A percentile compares a stretch with the other conserved stretches of the same genome.
phyloP scores from a whole-genome alignment of 2,888 invertebrate species.

The Ischnus inquisitorius region DNA sequence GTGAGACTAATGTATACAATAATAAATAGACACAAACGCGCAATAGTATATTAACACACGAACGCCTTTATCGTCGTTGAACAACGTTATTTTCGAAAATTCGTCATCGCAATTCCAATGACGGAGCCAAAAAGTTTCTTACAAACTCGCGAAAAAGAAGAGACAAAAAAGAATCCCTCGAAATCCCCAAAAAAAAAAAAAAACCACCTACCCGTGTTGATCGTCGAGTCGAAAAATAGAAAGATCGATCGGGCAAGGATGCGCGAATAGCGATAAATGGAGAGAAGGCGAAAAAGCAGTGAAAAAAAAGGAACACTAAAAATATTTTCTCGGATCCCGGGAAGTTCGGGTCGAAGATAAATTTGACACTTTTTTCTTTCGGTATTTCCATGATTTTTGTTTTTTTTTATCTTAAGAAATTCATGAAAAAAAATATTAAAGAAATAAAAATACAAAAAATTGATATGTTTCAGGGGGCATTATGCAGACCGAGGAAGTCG shows the following conservation, averaged over 20 bases:
- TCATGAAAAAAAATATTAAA: slow-evolving; percentile 16
- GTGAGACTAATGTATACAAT: too few species aligned
- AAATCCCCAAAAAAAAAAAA: background rate
- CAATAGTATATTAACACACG: background rate
- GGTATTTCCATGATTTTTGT: background rate
- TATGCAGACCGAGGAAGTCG: slow-evolving; percentile 85
- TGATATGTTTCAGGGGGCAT: slow-evolving; percentile 83
- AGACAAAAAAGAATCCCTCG: background rate
- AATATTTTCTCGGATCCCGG: background rate
- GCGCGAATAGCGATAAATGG: background rate
- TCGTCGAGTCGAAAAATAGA: background rate
- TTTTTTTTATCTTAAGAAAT: slow-evolving; percentile 4
- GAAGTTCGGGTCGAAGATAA: background rate
- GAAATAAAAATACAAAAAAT: slow-evolving; percentile 21
- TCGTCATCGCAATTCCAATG: background rate
- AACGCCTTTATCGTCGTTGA: background rate
- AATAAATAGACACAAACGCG: too few species aligned
- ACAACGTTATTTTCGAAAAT: background rate
- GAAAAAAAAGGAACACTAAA: background rate
- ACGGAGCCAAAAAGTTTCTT: background rate
- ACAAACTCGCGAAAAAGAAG: background rate
- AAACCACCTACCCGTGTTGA: background rate
- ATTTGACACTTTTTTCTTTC: background rate
- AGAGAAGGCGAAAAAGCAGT: background rate
- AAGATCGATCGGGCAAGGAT: background rate